Base-by-base conservation (phyloP, 2,797 vertebrate genomes). In the Vireo griseus region DNA sequence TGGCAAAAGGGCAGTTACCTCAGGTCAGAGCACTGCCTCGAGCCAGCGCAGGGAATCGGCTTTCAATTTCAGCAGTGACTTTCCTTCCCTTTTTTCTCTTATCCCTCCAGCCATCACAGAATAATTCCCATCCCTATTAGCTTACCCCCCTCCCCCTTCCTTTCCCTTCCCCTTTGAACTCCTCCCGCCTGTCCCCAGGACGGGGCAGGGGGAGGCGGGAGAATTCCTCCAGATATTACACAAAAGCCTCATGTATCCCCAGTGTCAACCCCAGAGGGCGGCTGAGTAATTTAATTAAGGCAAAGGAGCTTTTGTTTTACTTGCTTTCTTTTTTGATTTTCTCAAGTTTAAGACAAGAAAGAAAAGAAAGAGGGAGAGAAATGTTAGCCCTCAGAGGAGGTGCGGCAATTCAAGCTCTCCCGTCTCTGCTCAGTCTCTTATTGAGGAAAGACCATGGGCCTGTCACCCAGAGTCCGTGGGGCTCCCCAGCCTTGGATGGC, bases 241-340 rank as follows among this genome's bases (percentile, higher is more conserved):
- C 97, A 98, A 98, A 98, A 97, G 97, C 97, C 94, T 97, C 96
- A 97, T 97, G 97, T 96, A 98, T 97, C 97, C 96, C 97, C 96
- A 95, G 96, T 94, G 89, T 97, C 96, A 96, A 96, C 96, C 97
- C 97, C 95, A 97, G 97, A 97, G 97, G 97, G 97, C 92, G 89
- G 95, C 95, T 88, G 90, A 51, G 92, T 98, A 98, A 98, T 98
- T 98, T 94, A 98, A 98, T 98, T 98, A 98, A 79, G 88, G 96
- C 84, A 74, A 37, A 91, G 94, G 94, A 95, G 94, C 92, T 94
- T 98, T 97, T 97, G 97, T 97, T 96, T 97, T 96, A 96, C 95
- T 96, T 90, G 94, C 94, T 94, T 91, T 86, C 89, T 92, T 92
- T 95, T 96, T 96, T 92, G 88, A 88, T 87, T 90, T 95, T 95